Evolutionary conservation across 2,888 invertebrate species (phyloP).

Genomic region (Epirrhoe tristata): DNA sequence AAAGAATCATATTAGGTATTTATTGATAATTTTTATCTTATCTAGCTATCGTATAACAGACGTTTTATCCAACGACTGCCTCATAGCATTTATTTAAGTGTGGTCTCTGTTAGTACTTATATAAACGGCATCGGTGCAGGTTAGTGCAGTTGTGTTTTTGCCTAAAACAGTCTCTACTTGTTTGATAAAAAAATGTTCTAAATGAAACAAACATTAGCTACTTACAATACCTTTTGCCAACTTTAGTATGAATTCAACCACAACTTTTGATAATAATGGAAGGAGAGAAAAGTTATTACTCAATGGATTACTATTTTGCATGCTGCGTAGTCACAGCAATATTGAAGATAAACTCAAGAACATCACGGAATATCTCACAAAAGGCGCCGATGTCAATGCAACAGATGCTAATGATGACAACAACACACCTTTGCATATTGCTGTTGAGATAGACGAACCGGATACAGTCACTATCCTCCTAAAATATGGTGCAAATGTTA

Average conservation of each 20-base stretch:
- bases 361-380: constrained; percentile 1
- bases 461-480: constrained; percentile 9
- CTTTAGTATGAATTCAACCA: not conserved
- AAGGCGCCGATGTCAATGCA: constrained; percentile 21
- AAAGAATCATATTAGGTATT: too few species aligned
- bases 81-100: too few species aligned
- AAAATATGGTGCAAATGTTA: constrained; percentile 4
- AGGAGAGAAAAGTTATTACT: constrained; percentile 13
- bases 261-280: not conserved
- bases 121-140: too few species aligned
- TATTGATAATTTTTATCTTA: too few species aligned
- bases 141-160: too few species aligned
- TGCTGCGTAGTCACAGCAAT: constrained; percentile 2
- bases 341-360: constrained; percentile 2
- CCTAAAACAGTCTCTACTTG: too few species aligned
- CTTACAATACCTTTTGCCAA: not conserved
- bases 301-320: constrained; percentile 20
- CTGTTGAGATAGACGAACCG: constrained; percentile 18
- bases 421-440: constrained; percentile 18
- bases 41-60: too few species aligned
- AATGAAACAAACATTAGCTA: not conserved
- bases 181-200: too few species aligned
- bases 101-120: too few species aligned
- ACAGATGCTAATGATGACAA: constrained; percentile 20
- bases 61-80: too few species aligned